Conservation (phyloP, 2,797 vertebrate species). For the Eulemur mongoz region DNA sequence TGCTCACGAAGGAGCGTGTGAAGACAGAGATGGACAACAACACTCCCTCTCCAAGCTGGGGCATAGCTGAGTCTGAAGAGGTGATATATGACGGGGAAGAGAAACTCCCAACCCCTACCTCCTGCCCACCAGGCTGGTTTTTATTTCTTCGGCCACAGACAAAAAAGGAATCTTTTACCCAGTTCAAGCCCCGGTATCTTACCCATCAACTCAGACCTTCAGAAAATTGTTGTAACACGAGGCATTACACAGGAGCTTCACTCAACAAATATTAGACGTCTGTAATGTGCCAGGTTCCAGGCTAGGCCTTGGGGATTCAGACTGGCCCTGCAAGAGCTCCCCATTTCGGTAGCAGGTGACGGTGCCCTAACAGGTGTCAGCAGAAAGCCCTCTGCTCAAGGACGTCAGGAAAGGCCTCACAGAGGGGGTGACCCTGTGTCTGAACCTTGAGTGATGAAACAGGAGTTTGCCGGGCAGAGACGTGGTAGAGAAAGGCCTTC, state of each 20-base stretch:
- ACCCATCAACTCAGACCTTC: background rate
- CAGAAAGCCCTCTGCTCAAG: background rate
- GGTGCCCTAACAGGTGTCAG: background rate
- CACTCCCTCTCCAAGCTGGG: background rate
- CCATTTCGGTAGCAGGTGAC: background rate
- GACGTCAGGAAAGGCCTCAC: background rate
- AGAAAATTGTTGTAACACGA: background rate
- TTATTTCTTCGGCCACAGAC: background rate
- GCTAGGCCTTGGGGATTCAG: background rate
- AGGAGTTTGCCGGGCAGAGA: background rate
- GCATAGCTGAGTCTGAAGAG: background rate
- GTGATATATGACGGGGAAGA: background rate
- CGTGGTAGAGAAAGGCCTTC: background rate
- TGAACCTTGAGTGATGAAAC: background rate
- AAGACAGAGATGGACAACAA: background rate
- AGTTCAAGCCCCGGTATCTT: background rate
- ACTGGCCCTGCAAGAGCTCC: background rate
- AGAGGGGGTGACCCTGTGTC: background rate
- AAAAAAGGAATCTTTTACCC: background rate
- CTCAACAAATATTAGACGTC: background rate
- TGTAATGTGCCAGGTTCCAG: too few relatives aligned
- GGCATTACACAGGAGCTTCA: background rate
- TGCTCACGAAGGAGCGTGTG: background rate
- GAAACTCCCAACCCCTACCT: background rate
- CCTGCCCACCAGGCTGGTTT: background rate